These are phyloP conservation scores for Metalampra italica DNA, from an alignment of 2,888 invertebrate species.

Conservation along the genomic window DNA sequence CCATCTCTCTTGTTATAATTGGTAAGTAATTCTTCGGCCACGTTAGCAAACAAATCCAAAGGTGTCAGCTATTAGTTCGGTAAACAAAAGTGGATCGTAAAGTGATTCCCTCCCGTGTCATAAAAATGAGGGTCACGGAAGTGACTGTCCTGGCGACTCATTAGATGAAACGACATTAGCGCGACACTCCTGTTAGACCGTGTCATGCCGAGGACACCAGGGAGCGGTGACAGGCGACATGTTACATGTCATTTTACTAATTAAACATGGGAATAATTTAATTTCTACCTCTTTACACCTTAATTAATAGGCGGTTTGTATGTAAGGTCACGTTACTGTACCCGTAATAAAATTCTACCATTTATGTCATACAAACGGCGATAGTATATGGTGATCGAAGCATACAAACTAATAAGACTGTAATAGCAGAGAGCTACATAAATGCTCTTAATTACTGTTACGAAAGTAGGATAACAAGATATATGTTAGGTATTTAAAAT, in stretches of 20 bases:
- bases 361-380: too few relatives aligned
- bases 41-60: neutral
- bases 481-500: too few relatives aligned
- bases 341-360: too few relatives aligned
- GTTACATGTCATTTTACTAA: constrained; percentile 45
- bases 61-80: constrained; percentile 15
- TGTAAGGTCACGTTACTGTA: constrained; percentile 10
- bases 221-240: constrained; percentile 34
- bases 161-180: constrained; percentile 29
- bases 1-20: too few relatives aligned
- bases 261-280: constrained; percentile 36
- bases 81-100: constrained; percentile 28
- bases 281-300: constrained; percentile 18
- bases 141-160: constrained; percentile 31
- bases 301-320: constrained; percentile 19
- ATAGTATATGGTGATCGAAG: too few relatives aligned
- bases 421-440: too few relatives aligned
- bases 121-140: constrained; percentile 27
- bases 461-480: too few relatives aligned
- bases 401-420: too few relatives aligned
- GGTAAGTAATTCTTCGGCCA: too few relatives aligned
- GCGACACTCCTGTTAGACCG: constrained; percentile 23
- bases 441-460: too few relatives aligned
- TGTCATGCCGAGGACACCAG: constrained; percentile 31
- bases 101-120: constrained; percentile 23